Conservation (phyloP, 2,888 invertebrate species). For the Rotaria magnacalcarata region DNA sequence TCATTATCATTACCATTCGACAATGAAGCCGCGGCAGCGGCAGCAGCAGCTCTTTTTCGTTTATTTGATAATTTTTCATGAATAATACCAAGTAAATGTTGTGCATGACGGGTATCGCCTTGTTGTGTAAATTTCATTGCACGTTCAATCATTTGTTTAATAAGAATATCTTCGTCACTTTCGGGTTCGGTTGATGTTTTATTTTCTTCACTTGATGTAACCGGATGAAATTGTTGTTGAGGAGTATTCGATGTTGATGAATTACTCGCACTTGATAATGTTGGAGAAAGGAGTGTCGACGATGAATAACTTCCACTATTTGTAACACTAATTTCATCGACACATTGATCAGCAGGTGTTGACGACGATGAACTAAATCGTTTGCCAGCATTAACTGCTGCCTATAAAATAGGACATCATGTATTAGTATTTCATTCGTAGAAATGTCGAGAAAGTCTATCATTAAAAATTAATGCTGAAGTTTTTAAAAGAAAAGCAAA, state of each 20-base stretch:
- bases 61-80: slow-evolving; percentile 32
- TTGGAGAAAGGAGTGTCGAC: background rate
- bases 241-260: slow-evolving; percentile 15
- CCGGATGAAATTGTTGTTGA: slow-evolving; percentile 10
- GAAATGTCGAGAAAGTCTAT: too few relatives aligned
- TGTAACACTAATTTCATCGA: background rate
- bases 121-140: slow-evolving; percentile 25
- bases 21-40: background rate
- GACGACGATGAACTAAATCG: background rate
- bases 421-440: too few relatives aligned
- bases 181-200: background rate
- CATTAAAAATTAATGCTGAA: too few relatives aligned
- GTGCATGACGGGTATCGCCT: slow-evolving; percentile 21
- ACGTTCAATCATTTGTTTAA: slow-evolving; percentile 23
- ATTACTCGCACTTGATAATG: background rate
- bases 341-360: slow-evolving; percentile 7
- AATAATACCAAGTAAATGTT: slow-evolving; percentile 11
- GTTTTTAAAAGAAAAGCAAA: too few relatives aligned
- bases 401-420: background rate
- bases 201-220: background rate
- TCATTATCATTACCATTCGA: background rate
- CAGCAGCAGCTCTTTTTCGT: background rate
- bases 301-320: slow-evolving; percentile 10
- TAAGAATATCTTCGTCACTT: background rate
- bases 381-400: slow-evolving; percentile 1